Conservation (phyloP, 2,888 invertebrate genomes). For the Hirtodrosophila trivittata region DNA sequence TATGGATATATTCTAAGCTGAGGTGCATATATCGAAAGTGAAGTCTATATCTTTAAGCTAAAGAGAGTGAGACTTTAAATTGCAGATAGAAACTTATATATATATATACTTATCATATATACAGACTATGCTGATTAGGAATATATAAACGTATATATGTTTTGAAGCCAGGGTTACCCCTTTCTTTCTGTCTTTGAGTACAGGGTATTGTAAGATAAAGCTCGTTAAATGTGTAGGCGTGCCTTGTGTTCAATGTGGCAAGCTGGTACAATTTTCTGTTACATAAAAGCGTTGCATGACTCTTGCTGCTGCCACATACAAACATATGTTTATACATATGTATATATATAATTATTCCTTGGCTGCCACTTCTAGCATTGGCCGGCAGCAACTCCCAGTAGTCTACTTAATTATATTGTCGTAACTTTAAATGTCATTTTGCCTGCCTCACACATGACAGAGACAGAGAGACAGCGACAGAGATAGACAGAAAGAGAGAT, state of each 20-base stretch:
- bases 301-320: slow-evolving; percentile 30
- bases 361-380: slow-evolving; percentile 33
- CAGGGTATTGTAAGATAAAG: slow-evolving; percentile 56
- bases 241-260: slow-evolving; percentile 39
- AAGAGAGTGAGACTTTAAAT: slow-evolving; percentile 1
- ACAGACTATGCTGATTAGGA: too few species aligned
- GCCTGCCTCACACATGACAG: slow-evolving; percentile 50
- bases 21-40: too few species aligned
- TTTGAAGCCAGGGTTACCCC: too few species aligned
- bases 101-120: not conserved
- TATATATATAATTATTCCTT: slow-evolving; percentile 68
- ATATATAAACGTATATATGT: too few species aligned
- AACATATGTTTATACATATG: slow-evolving; percentile 11
- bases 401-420: slow-evolving; percentile 80
- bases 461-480: not conserved
- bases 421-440: slow-evolving; percentile 80
- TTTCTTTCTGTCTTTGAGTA: not conserved
- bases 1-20: too few species aligned
- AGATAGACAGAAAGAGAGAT: slow-evolving; percentile 11
- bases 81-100: too few species aligned
- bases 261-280: slow-evolving; percentile 51
- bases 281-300: slow-evolving; percentile 65
- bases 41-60: too few species aligned
- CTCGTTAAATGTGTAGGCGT: slow-evolving; percentile 72
- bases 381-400: slow-evolving; percentile 64